Base-by-base conservation (phyloP, 2,888 invertebrate species). In the Oscheius sp. region DNA sequence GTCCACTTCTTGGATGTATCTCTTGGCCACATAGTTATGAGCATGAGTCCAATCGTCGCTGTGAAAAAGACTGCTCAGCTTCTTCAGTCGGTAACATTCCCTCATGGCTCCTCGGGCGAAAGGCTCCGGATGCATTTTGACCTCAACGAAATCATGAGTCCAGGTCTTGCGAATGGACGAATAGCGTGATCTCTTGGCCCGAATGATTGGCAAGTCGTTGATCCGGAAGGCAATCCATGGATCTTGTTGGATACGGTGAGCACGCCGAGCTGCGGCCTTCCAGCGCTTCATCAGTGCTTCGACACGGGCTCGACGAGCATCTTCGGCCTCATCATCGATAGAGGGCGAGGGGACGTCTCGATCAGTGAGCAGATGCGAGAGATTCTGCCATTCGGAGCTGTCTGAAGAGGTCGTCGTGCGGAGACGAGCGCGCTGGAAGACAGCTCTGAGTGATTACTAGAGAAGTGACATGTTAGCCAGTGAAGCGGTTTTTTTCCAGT, bases 41-140 rank as follows among this genome's bases (percentile, higher is more conserved):
- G 91, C 90, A 79, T 90, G 90, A 9, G 87, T 89, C 91, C 92
- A 92, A 79, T 90, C 90, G 21, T 89, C 85, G 2, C 85, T 85
- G 35, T 89, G 86, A 9, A 86, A 81, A 82, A 91, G 90, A 33
- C 89, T 66, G n/a, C 84, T 82, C 42, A 83, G 74, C 91, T 91
- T 90, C 91, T 87, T 87, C 91, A 92, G 84, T 76, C 92, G 89
- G 86, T 88, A 92, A 83, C 92, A 92, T 81, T 91, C 90, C 81
- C 92, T 87, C 92, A 92, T 92, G 21, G 92, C 92, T 74, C 92
- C 92, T 79, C 90, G 89, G 77, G 90, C 90, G 86, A 92, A 92
- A 33, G 91, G 86, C 89, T 91, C 87, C 50, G 89, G 89, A 76
- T 77, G 79, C 76, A 85, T 47, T 29, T 73, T 62, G 50, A 92